phyloP scores from a whole-genome alignment of 1,140 invertebrate species.

The Neodiprion lecontei region DNA sequence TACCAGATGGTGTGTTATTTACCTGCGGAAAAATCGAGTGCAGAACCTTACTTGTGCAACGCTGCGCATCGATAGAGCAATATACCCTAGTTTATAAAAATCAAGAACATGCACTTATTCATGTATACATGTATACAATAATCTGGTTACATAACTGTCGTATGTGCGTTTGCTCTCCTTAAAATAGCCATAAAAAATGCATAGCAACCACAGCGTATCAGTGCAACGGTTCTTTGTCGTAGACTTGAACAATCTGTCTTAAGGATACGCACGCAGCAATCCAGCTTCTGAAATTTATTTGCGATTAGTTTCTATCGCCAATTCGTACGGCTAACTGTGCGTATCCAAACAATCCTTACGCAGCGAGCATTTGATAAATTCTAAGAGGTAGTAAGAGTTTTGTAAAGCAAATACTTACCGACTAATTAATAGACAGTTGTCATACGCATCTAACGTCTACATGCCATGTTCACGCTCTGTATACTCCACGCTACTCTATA shows the following conservation, averaged over 20 bases:
- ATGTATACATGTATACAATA: background rate
- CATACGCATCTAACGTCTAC: background rate
- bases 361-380: too few species aligned
- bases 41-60: background rate
- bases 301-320: too few species aligned
- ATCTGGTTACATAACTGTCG: background rate
- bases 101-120: background rate
- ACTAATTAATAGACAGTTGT: slow-evolving; percentile 3
- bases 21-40: background rate
- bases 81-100: slow-evolving; percentile 1
- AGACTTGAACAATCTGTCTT: too few species aligned
- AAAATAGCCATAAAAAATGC: background rate
- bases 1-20: background rate
- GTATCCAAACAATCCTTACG: too few species aligned
- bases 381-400: too few species aligned
- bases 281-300: too few species aligned
- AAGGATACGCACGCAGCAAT: too few species aligned
- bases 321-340: too few species aligned
- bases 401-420: background rate
- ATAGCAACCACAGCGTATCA: too few species aligned
- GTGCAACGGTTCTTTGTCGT: too few species aligned
- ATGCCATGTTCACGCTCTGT: slow-evolving; percentile 4
- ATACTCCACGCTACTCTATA: background rate
- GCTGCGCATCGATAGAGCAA: background rate
- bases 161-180: background rate